phyloP scores from a whole-genome alignment of 2,113 vertebrate genomes.

The Campylomormyrus numenius region DNA sequence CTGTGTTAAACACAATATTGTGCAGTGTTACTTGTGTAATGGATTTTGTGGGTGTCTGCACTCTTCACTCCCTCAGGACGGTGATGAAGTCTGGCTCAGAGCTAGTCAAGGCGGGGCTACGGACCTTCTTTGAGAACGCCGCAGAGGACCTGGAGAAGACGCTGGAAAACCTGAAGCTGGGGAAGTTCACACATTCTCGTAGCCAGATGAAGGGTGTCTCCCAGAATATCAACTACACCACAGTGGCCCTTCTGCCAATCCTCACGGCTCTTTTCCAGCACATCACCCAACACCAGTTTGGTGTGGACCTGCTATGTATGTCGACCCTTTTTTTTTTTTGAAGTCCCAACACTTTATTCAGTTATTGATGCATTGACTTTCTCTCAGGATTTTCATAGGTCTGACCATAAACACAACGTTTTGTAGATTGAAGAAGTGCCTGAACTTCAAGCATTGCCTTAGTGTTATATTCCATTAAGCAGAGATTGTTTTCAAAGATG shows the following conservation, averaged over 20 bases:
- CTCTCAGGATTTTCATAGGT: background rate
- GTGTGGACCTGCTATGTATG: conserved; percentile 88
- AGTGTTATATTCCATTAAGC: background rate
- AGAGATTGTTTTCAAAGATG: background rate
- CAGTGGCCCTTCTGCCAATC: conserved; percentile 85
- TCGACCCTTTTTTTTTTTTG: conserved; percentile 25
- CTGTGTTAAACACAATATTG: background rate
- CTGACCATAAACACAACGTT: background rate
- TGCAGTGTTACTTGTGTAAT: background rate
- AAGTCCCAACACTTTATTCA: background rate
- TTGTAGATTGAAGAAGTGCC: background rate
- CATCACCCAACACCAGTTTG: conserved; percentile 89
- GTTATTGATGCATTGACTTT: background rate
- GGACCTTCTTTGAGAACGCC: conserved; percentile 92
- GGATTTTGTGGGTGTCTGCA: background rate
- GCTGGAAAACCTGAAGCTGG: conserved; percentile 90
- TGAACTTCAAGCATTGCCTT: background rate
- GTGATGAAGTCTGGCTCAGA: conserved; percentile 98
- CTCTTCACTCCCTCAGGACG: conserved; percentile 63
- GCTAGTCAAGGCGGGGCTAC: conserved; percentile 80
- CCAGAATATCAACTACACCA: conserved; percentile 98
- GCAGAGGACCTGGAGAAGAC: conserved; percentile 94
- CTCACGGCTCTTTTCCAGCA: conserved; percentile 94
- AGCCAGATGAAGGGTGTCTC: conserved; percentile 96
- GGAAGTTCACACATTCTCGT: conserved; percentile 93